Evolutionary conservation across 2,888 invertebrate genomes (phyloP).

Genomic region (Anoplius nigerrimus): DNA sequence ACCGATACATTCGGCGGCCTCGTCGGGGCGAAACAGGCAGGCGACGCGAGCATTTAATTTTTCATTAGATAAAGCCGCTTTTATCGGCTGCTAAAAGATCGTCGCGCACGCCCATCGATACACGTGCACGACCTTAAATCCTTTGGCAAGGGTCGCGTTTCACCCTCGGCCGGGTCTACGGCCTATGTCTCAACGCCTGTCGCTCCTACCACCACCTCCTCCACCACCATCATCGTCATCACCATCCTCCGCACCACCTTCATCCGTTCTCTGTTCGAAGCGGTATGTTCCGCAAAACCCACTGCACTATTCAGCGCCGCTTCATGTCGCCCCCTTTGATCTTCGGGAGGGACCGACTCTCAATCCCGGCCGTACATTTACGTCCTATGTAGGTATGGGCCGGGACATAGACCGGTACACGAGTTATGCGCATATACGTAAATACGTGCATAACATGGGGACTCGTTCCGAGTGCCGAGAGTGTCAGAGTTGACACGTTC

Average conservation of each 20-base stretch:
- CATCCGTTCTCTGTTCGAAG: constrained; percentile 36
- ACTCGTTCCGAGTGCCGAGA: constrained; percentile 25
- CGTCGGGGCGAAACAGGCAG: too few relatives aligned
- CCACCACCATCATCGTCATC: too few relatives aligned
- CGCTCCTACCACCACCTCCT: not conserved
- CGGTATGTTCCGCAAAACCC: constrained; percentile 61
- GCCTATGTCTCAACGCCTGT: too few relatives aligned
- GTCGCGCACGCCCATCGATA: too few relatives aligned
- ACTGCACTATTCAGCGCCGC: constrained; percentile 58
- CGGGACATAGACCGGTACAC: not conserved
- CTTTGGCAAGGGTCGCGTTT: too few relatives aligned
- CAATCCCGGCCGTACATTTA: constrained; percentile 15
- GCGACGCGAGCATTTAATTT: too few relatives aligned
- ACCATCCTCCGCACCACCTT: not conserved
- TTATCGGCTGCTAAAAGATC: too few relatives aligned
- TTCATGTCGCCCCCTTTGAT: constrained; percentile 64
- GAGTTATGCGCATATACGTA: constrained; percentile 1
- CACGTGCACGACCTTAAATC: too few relatives aligned
- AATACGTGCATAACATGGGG: not conserved
- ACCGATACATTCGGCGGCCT: too few relatives aligned
- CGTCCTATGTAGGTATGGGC: constrained; percentile 5
- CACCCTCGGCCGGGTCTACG: too few relatives aligned
- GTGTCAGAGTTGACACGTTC: constrained; percentile 64
- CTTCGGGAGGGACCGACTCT: constrained; percentile 42
- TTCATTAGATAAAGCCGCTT: too few relatives aligned